Percentiles rank a stretch among this genome's conserved stretches.
Evolutionary conservation across 2,113 vertebrate genomes (phyloP).

Genomic region (Oreotrochilus melanogaster): DNA sequence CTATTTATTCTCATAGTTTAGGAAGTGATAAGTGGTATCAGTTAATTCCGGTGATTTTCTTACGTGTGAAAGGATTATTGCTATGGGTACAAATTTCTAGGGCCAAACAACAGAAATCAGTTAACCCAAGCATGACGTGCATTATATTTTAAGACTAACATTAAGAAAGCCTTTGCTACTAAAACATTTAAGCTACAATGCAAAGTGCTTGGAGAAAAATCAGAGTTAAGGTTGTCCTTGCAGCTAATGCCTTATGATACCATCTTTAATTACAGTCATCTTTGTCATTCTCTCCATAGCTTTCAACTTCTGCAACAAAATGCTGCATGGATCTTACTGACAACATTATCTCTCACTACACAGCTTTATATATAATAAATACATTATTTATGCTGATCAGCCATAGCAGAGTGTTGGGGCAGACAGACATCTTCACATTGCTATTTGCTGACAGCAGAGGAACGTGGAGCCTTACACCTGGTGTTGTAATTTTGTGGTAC

Average conservation of each 20-base stretch:
- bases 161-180: neutral
- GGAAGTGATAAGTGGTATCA: neutral
- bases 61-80: neutral
- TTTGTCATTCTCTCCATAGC: neutral
- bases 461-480: rapidly evolving
- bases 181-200: neutral
- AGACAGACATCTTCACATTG: neutral
- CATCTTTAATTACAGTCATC: constrained; percentile 23
- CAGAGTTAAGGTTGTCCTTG: constrained; percentile 28
- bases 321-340: neutral
- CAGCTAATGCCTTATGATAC: constrained; percentile 19
- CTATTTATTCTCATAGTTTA: neutral
- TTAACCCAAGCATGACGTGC: neutral
- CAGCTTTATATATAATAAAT: neutral
- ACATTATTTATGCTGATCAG: neutral
- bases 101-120: neutral
- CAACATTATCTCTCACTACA: neutral
- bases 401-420: neutral
- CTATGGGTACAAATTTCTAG: neutral
- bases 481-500: neutral
- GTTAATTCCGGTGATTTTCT: neutral
- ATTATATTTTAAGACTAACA: neutral
- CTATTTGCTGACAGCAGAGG: neutral
- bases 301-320: constrained; percentile 35
- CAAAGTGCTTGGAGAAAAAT: neutral